Base-by-base conservation (phyloP, 2,113 vertebrate genomes). In the Anarrhichthys ocellatus region DNA sequence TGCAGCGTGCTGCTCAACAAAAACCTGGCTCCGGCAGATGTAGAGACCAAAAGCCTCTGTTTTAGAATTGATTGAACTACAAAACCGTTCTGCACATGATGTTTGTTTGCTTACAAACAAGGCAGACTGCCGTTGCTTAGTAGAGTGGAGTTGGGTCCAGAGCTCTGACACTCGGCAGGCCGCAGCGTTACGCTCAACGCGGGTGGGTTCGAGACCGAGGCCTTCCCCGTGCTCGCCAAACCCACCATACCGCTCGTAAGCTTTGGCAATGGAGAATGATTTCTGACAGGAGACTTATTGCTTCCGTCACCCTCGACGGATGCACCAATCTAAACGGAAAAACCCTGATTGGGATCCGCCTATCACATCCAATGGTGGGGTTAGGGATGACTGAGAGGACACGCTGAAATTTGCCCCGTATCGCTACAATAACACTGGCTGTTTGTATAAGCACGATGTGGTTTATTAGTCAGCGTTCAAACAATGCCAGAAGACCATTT, bases 101-200 rank as follows among this genome's bases (percentile, higher is more conserved):
- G 83, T 84, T 75, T 86, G 73, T 88, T 92, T 90, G 71, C 83
- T 87, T 84, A 88, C 83, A 91, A 92, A 91, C 86, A 91, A 73
- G 24, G 68, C 36, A 86, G 82, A 91, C 80, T 86, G 65, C 75
- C 68, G 42, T 81, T 76, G 77, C 69, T 80, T 2, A 73, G 62
- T 81, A 76, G 69, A 92, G 75, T 52, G 63, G 34, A 80, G 50
- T 20, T 52, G 62, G 22, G 76, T 85, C 62, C 63, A 91, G 77
- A 86, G 71, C 17, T 3, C 65, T 87, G 87, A 92, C 82, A 52
- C 59, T 73, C 27, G 5, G 64, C 85, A 83, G 73, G 32, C 74
- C 74, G 59, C 54, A 78, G 68, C 24, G 24, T 46, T 56, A 54
- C 46, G 32, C 70, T 83, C 71, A 58, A 58, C 58, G 36, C 40